A percentile compares a stretch with the other conserved stretches of the same genome.
These are phyloP conservation scores for Amblyjoppa fuscipennis DNA, from an alignment of 2,888 invertebrate species.

Conservation along the genomic window DNA sequence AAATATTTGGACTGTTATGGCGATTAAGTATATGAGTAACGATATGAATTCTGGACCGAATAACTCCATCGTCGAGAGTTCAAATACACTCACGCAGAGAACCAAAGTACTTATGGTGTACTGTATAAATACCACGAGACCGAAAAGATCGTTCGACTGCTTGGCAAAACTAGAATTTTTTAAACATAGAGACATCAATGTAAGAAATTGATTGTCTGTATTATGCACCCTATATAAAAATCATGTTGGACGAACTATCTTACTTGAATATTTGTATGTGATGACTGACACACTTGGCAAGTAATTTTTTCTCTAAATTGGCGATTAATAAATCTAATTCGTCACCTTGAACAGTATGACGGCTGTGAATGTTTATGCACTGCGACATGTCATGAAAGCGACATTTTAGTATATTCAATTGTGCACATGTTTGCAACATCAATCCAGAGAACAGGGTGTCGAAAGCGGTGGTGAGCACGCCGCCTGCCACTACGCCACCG, in stretches of 20 bases:
- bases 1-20: conserved; percentile 47
- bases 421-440: conserved; percentile 62
- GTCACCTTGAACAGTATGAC: not conserved
- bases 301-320: not conserved
- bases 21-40: conserved; percentile 27
- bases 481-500: no score
- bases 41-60: conserved; percentile 34
- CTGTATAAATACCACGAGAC: conserved; percentile 38
- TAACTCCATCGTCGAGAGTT: conserved; percentile 33
- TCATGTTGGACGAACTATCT: conserved; percentile 24
- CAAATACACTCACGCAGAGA: conserved; percentile 47
- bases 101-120: conserved; percentile 49
- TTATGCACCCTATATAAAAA: not conserved
- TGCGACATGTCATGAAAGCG: conserved; percentile 42
- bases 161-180: conserved; percentile 49
- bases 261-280: conserved; percentile 1
- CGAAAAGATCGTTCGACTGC: not conserved
- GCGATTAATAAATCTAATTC: conserved; percentile 21
- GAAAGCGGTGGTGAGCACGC: conserved; percentile 60
- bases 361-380: no score
- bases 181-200: not conserved
- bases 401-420: conserved; percentile 38
- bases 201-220: not conserved
- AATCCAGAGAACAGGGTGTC: conserved; percentile 70
- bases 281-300: not conserved